These are phyloP conservation scores for Noctua comes DNA, from an alignment of 2,888 invertebrate genomes.

Conservation along the genomic window DNA sequence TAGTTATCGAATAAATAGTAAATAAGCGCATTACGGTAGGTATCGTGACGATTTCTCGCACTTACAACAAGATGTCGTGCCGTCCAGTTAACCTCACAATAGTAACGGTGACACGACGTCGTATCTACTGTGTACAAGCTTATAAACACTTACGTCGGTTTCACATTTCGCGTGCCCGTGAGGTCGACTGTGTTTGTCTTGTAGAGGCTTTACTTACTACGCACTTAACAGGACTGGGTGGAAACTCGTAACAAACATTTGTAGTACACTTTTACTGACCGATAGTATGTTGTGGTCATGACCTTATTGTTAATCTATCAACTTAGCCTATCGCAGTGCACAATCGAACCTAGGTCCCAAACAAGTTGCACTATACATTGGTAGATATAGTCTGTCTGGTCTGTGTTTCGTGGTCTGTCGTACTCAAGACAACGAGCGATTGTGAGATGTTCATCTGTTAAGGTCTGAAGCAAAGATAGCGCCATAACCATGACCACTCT, in stretches of 20 bases:
- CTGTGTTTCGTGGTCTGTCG: too few relatives aligned
- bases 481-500: neutral
- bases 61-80: neutral
- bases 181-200: conserved; percentile 44
- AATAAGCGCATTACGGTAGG: neutral
- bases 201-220: conserved; percentile 1
- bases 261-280: neutral
- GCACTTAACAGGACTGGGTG: conserved; percentile 1
- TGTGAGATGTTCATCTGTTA: neutral
- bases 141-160: conserved; percentile 55
- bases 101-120: conserved; percentile 4
- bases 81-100: neutral
- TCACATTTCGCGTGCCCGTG: conserved; percentile 56
- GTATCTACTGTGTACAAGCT: conserved; percentile 33
- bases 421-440: neutral
- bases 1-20: neutral
- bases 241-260: neutral
- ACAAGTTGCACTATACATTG: neutral
- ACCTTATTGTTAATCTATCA: neutral
- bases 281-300: neutral
- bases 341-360: neutral
- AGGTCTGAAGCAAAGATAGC: neutral
- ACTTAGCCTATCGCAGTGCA: neutral
- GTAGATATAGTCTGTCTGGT: too few relatives aligned
- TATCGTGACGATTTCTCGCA: conserved; percentile 1